Evolutionary conservation across 53 echinoderm and acorn worm species (phyloP).

Genomic region (Astropecten irregularis): DNA sequence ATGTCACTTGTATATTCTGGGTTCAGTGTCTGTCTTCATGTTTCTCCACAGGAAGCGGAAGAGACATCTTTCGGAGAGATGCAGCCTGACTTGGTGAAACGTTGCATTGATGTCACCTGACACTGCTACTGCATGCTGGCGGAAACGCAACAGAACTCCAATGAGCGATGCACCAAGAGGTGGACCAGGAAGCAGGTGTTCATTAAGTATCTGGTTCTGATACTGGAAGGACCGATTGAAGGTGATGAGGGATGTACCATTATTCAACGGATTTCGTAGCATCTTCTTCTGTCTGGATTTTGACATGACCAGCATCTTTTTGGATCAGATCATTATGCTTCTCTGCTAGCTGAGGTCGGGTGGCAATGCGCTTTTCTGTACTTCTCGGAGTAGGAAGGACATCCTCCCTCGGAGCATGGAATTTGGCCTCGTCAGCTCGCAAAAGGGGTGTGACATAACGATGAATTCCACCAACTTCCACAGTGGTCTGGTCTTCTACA

Average conservation of each 20-base stretch:
- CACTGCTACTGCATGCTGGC: slow-evolving; percentile 17
- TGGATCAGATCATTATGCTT: slow-evolving; percentile 18
- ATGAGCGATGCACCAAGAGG: slow-evolving; percentile 17
- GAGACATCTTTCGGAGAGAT: background rate
- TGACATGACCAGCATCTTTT: slow-evolving; percentile 2
- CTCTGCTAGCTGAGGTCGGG: too few species aligned
- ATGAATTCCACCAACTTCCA: background rate
- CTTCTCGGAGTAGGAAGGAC: slow-evolving; percentile 7
- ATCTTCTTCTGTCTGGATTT: too few species aligned
- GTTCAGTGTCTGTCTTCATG: too few species aligned
- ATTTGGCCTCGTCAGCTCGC: slow-evolving; percentile 5
- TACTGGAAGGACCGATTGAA: slow-evolving; percentile 51
- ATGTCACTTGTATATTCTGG: background rate
- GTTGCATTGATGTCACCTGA: too few species aligned
- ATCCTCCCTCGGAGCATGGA: slow-evolving; percentile 12
- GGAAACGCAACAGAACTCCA: slow-evolving; percentile 10
- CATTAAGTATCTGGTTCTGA: slow-evolving; percentile 8
- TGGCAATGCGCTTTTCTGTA: background rate
- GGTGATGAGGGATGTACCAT: slow-evolving; percentile 51
- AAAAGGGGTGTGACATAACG: too few species aligned
- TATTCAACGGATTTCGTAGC: slow-evolving; percentile 27
- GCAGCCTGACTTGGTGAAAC: too few species aligned
- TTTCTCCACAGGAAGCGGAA: slow-evolving; percentile 38
- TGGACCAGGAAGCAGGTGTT: too few species aligned
- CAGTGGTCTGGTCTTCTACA: background rate